Evolutionary conservation across 2,888 invertebrate species (phyloP).

Genomic region (Elmis aenea): DNA sequence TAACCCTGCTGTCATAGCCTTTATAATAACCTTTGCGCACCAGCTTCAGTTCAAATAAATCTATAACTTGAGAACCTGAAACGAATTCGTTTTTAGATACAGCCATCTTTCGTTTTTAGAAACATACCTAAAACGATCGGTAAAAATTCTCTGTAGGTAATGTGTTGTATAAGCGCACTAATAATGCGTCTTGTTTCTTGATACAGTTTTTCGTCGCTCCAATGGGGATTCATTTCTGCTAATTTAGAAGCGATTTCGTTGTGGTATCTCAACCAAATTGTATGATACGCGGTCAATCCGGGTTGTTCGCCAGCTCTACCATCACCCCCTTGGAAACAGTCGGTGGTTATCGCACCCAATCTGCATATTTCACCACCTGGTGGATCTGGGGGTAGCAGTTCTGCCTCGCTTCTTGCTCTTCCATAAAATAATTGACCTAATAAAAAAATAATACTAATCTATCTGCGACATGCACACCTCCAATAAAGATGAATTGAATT

Average conservation of each 20-base stretch:
- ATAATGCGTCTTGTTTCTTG: conserved; percentile 81
- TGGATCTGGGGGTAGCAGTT: conserved; percentile 51
- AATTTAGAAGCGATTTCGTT: conserved; percentile 69
- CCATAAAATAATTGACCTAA: conserved; percentile 40
- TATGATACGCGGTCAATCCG: conserved; percentile 69
- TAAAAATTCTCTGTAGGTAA: conserved; percentile 77
- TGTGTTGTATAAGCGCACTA: conserved; percentile 76
- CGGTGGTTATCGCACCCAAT: conserved; percentile 65
- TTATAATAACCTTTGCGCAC: conserved; percentile 63
- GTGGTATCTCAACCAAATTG: conserved; percentile 70
- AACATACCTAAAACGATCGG: conserved; percentile 68
- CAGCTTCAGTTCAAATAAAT: conserved; percentile 69
- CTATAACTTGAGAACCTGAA: conserved; percentile 66
- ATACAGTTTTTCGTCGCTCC: conserved; percentile 84
- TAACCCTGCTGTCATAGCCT: conserved; percentile 63
- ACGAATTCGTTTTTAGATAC: too few species aligned
- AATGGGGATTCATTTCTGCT: conserved; percentile 70
- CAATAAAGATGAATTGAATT: background rate
- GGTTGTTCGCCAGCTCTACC: conserved; percentile 76
- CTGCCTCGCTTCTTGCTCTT: conserved; percentile 51
- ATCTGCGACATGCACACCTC: too few species aligned
- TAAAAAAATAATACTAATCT: conserved; percentile 3
- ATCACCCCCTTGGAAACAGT: conserved; percentile 77
- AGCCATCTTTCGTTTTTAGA: too few species aligned
- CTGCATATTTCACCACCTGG: conserved; percentile 62